Evolutionary conservation across 2,888 invertebrate species (phyloP), one percentile per base, ranked within the genome.

Genomic region (Tetanocera ferruginea): DNA sequence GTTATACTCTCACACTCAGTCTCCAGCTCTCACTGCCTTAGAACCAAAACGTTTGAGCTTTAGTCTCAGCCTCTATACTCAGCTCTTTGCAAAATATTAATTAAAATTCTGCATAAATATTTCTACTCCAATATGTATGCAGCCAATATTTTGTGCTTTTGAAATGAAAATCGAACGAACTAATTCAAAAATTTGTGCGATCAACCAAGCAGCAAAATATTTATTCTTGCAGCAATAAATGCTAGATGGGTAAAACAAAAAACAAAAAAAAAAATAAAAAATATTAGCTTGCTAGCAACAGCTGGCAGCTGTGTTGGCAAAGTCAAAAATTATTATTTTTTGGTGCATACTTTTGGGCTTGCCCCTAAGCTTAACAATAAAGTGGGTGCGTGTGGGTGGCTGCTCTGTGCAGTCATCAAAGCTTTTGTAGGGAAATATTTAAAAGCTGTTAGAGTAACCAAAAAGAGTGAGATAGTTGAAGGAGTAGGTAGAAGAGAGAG

Each of bases 61-160:
- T n/a, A n/a, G n/a, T n/a, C 34, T 67, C 17, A 3, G 28, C 28
- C 9, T 5, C 17, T 14, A 31, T 55, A 5, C 28, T 52, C 25
- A 28, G 51, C 43, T 43, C 11, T 43, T 43, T 3, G 60, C 11
- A 5, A 75, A 67, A 60, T 75, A 75, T 75, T 75, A 75, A 75
- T 75, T 75, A 66, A 75, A 75, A 75, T 52, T 34, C 66, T 75
- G 52, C 66, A 67, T 55, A 67, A 75, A 55, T 75, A 55, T 66
- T 52, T 52, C 2, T 43, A 52, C 66, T 25, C 66, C 67, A 52
- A 75, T 67, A 67, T 67, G 66, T 51, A 75, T 75, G 75, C 55
- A 67, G 49, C 37, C 34, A 66, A 19, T 67, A 31, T 67, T 23
- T 43, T 17, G 25, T 25, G 8, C 49, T 37, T 60, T 14, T 72